Evolutionary conservation across 1,140 invertebrate genomes (phyloP), one percentile per base, ranked within the genome.

Genomic region (Bombyx mandarina): DNA sequence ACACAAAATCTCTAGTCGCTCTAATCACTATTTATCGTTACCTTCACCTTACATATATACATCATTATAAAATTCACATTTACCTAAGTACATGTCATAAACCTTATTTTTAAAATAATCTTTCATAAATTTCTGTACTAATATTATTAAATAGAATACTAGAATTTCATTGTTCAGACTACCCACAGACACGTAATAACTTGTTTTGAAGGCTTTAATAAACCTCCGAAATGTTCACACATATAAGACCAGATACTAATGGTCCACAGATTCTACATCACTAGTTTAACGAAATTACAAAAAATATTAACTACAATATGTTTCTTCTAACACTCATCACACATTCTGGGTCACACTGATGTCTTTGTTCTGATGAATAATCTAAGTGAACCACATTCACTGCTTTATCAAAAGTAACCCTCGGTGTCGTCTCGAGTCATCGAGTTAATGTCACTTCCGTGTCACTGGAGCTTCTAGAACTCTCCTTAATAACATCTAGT

Each of bases 401-500:
- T 58, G 75, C 67, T 60, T 66, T 75, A 65, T 85, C 75, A 68
- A 82, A 84, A 53, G 75, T 85, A 48, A 85, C 81, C 57, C 71
- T 73, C 65, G 75, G 77, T 35, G 26, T 35, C 26, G 26, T 35
- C 26, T 35, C 26, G 71, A 86, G 73, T 89, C 82, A 89, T 88
- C 86, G 82, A 12, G 85, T 87, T 50, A 88, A 79, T 48, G 85
- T 86, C 62, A 88, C 75, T 82, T 89, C 86, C 42, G 83, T 88
- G 66, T 89, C 86, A 77, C 88, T 89, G 7, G 88, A 89, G 66
- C 88, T 89, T 65, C 83, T 78, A 12, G 88, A 89, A 63, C 86
- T 89, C 64, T 89, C 88, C 71, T 85, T 88, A 52, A 89, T 89
- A 9, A 88, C 86, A 60, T 89, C 88, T 46, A 89, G 72, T 69